A percentile compares a stretch with the other conserved stretches of the same genome.
Evolutionary conservation across 2,797 vertebrate genomes (phyloP).

Genomic region (Eulemur rubriventer): DNA sequence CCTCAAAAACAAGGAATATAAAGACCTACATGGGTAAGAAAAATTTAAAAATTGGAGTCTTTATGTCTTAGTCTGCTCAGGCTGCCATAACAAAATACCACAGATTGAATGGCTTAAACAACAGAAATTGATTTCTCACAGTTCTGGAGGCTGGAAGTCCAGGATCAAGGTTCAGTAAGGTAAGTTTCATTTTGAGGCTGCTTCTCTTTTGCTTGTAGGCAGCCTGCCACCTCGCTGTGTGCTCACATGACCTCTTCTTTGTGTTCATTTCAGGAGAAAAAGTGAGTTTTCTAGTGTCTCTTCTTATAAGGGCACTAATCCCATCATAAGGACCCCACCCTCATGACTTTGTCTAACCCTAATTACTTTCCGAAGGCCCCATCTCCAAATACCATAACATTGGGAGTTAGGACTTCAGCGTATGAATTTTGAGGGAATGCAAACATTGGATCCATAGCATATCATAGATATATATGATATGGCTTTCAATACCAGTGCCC

Average conservation of each 20-base stretch:
- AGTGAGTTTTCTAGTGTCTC: background rate
- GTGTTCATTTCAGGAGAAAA: background rate
- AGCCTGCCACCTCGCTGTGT: background rate
- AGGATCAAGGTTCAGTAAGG: background rate
- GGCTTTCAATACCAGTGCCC: background rate
- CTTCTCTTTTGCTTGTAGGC: background rate
- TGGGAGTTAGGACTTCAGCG: background rate
- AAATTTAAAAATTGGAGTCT: background rate
- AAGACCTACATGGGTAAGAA: background rate
- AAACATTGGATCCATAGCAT: background rate
- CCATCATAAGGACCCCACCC: background rate
- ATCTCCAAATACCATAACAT: background rate
- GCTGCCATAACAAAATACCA: background rate
- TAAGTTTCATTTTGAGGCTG: background rate
- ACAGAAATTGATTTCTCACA: background rate
- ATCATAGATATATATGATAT: background rate
- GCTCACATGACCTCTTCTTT: background rate
- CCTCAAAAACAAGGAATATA: background rate
- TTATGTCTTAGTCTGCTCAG: background rate
- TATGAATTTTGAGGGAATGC: background rate
- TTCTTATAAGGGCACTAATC: background rate
- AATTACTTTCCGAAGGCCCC: background rate
- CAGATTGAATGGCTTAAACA: background rate
- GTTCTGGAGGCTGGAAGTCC: background rate
- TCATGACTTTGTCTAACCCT: background rate